Percentiles rank a stretch among this genome's conserved stretches.
Conservation (phyloP, 2,797 vertebrate species). For the Chloroceryle inda region DNA sequence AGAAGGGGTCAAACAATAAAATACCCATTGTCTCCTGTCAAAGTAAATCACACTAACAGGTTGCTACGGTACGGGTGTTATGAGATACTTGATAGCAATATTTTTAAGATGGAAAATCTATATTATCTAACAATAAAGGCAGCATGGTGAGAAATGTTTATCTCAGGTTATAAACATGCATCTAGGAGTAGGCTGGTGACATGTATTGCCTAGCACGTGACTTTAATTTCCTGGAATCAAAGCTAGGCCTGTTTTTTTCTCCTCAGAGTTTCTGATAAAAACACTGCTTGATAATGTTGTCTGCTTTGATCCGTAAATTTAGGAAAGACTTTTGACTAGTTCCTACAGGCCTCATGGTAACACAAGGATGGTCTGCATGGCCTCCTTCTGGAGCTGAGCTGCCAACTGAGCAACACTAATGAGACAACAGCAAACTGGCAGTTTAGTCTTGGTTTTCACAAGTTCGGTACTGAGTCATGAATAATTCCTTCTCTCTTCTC, state of each 20-base stretch:
- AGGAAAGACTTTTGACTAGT: neutral
- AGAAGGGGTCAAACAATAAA: constrained; percentile 75
- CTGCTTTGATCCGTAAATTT: constrained; percentile 23
- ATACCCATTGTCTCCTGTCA: constrained; percentile 60
- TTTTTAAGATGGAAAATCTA: constrained; percentile 69
- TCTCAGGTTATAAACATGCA: constrained; percentile 30
- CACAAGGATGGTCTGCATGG: neutral
- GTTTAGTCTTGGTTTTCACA: neutral
- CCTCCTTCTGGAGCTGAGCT: neutral
- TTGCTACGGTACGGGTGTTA: constrained; percentile 47
- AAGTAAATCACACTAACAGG: constrained; percentile 71
- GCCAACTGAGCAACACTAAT: rapidly evolving
- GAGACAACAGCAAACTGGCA: rapidly evolving
- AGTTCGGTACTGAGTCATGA: neutral
- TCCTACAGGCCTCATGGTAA: neutral
- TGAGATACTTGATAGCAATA: constrained; percentile 71
- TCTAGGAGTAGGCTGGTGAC: neutral
- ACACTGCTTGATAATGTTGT: constrained; percentile 17
- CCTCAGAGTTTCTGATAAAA: neutral
- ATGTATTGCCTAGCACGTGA: neutral
- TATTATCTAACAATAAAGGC: constrained; percentile 60
- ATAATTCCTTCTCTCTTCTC: neutral
- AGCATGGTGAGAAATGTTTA: constrained; percentile 38
- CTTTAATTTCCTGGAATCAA: constrained; percentile 59
- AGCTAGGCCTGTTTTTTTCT: neutral